Evolutionary conservation across 2,113 vertebrate species (phyloP).

Genomic region (Oceanodroma tethys): DNA sequence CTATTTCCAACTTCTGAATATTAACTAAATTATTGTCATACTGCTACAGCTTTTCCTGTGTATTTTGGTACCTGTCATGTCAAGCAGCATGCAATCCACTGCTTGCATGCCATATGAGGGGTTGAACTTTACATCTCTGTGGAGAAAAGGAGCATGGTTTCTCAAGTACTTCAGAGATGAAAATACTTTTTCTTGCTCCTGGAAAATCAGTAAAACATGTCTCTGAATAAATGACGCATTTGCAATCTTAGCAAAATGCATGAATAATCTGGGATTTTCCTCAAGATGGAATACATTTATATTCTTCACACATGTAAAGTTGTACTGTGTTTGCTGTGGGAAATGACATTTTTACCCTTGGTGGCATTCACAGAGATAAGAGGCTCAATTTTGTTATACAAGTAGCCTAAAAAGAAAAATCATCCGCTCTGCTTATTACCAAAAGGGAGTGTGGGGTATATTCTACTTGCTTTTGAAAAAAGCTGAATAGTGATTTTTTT

Average conservation of each 20-base stretch:
- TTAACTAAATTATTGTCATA: not conserved
- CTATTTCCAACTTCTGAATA: not conserved
- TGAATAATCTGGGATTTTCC: not conserved
- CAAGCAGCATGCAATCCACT: not conserved
- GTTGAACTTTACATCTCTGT: not conserved
- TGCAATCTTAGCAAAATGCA: not conserved
- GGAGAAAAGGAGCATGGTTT: not conserved
- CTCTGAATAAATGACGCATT: not conserved
- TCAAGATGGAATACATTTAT: not conserved
- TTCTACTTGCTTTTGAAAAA: not conserved
- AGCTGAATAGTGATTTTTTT: not conserved
- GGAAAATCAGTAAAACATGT: not conserved
- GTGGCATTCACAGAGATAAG: not conserved
- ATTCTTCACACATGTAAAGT: not conserved
- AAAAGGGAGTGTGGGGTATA: not conserved
- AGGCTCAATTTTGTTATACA: not conserved
- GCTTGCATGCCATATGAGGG: fast-evolving
- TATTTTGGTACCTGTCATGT: not conserved
- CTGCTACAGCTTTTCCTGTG: not conserved
- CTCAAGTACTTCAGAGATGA: not conserved
- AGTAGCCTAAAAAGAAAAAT: not conserved
- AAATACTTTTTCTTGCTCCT: not conserved
- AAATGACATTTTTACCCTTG: not conserved
- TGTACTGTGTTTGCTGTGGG: not conserved
- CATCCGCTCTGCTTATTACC: not conserved